phyloP scores from a whole-genome alignment of 1,140 invertebrate genomes.

The Lineus longissimus region DNA sequence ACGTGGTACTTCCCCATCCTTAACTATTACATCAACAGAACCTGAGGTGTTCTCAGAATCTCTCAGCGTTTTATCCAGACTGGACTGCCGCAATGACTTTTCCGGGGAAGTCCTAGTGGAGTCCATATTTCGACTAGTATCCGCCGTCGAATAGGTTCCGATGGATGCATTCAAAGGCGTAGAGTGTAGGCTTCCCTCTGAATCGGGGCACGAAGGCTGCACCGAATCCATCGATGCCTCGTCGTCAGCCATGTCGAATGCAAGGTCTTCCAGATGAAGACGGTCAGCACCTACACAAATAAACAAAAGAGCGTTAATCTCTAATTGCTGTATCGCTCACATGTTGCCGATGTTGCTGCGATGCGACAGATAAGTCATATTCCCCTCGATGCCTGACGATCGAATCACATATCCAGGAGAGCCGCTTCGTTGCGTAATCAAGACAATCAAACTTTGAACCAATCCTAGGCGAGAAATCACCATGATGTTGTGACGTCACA shows the following conservation, averaged over 20 bases:
- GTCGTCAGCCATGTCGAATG: neutral
- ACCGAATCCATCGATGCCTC: neutral
- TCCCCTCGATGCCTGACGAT: no score
- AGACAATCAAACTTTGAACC: no score
- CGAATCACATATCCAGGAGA: no score
- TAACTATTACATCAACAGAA: neutral
- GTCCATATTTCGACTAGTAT: neutral
- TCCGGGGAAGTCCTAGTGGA: constrained; percentile 3
- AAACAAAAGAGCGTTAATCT: no score
- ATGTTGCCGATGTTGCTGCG: no score
- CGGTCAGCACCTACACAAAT: no score
- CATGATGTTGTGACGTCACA: no score
- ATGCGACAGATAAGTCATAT: no score
- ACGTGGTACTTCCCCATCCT: neutral
- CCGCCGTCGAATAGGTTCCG: neutral
- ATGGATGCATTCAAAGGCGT: neutral
- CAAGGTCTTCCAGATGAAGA: neutral
- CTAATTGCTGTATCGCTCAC: no score
- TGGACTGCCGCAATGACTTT: neutral
- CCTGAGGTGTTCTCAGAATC: neutral
- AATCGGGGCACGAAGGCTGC: neutral
- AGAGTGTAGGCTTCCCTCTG: constrained; percentile 2
- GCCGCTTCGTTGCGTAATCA: no score
- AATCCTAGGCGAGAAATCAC: no score
- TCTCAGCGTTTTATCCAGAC: neutral